Percentiles rank a stretch among this genome's conserved stretches.
These are phyloP conservation scores for Andrena fulva DNA, from an alignment of 2,888 invertebrate species.

Conservation along the genomic window DNA sequence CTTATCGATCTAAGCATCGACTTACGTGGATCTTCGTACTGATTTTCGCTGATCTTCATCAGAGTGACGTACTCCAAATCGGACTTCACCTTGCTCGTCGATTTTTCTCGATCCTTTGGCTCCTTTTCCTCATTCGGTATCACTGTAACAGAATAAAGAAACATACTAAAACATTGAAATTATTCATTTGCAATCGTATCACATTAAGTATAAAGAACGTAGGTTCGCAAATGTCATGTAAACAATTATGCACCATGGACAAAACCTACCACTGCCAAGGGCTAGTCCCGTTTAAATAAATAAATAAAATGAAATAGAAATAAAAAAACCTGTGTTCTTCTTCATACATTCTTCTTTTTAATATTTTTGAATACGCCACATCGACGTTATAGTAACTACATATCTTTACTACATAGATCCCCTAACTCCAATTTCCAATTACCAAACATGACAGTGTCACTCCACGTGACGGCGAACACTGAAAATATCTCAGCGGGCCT, in stretches of 20 bases:
- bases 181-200: background rate
- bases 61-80: constrained; percentile 87
- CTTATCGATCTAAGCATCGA: constrained; percentile 30
- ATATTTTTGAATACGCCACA: too few species aligned
- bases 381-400: too few species aligned
- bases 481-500: background rate
- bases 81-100: constrained; percentile 67
- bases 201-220: too few species aligned
- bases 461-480: background rate
- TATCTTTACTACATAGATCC: too few species aligned
- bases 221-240: too few species aligned
- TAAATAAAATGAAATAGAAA: too few species aligned
- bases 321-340: background rate
- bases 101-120: constrained; percentile 28
- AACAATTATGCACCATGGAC: too few species aligned
- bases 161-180: background rate
- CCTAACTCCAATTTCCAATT: too few species aligned
- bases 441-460: background rate
- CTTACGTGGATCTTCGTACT: constrained; percentile 85
- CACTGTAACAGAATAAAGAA: constrained; percentile 59
- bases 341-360: background rate
- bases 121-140: constrained; percentile 18
- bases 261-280: too few species aligned
- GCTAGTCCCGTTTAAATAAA: too few species aligned
- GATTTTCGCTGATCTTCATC: constrained; percentile 86